Evolutionary conservation across 2,113 vertebrate species (phyloP).

Genomic region (Lonchura striata): DNA sequence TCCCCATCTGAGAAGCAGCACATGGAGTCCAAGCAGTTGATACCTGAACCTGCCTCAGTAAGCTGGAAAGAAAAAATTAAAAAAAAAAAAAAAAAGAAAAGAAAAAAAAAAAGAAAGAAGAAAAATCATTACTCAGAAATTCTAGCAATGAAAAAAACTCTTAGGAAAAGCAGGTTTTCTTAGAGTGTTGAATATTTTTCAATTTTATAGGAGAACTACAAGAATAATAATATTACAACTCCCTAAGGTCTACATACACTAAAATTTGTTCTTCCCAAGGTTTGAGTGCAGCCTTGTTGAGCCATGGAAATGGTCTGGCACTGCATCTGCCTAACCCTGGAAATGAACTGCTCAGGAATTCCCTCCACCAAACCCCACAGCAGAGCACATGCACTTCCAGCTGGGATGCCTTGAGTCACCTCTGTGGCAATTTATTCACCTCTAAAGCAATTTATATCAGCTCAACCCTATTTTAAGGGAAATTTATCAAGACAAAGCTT

Average conservation of each 20-base stretch:
- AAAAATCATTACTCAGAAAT: not conserved
- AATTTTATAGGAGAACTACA: not conserved
- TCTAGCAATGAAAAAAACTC: not conserved
- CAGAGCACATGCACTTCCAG: not conserved
- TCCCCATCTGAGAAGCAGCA: constrained; percentile 94
- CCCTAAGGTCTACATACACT: not conserved
- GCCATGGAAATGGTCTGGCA: not conserved
- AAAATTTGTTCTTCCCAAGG: not conserved
- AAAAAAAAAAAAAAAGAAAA: not conserved
- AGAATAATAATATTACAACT: not conserved
- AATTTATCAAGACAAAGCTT: not conserved
- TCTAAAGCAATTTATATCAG: not conserved
- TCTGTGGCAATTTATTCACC: rapidly evolving
- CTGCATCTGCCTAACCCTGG: not conserved
- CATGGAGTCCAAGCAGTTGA: constrained; percentile 98
- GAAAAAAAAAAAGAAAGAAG: not conserved
- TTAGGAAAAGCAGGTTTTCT: not conserved
- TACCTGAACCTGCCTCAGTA: constrained; percentile 81
- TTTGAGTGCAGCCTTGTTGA: not conserved
- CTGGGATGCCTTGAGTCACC: not conserved
- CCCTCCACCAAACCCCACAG: not conserved
- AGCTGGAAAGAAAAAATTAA: constrained; percentile 65
- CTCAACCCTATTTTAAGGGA: not conserved
- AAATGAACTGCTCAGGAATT: not conserved
- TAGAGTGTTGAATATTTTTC: constrained; percentile 25